Evolutionary conservation across 2,797 vertebrate species (phyloP), one percentile per base, ranked within the genome.

Genomic region (Babyrousa celebensis): DNA sequence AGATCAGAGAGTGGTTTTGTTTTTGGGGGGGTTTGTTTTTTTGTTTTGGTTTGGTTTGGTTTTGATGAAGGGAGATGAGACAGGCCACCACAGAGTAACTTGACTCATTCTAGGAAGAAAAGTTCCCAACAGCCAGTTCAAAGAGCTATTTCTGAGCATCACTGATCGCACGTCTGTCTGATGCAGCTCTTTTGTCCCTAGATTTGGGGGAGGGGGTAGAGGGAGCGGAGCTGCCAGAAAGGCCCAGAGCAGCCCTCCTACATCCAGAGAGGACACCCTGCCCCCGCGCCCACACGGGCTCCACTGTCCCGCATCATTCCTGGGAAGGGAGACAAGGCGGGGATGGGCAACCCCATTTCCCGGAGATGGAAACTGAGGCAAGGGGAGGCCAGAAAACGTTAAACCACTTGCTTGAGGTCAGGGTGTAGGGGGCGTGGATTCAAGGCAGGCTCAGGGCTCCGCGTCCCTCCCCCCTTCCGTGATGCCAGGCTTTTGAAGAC

Each of bases 281-380:
- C 14, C 52, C 36, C 29, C 12, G 1, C 0, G 5, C 18, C 48
- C 9, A 1, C 1, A 36, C 1, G 5, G 43, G 14, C 10, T 14
- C 32, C 40, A 2, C 23, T 12, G 25, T 52, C 54, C 79, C 89
- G 36, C 6, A 72, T 14, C 17, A 54, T 43, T 84, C 36, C 36
- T 8, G 25, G 74, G 83, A 92, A 43, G 52, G 62, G 0, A 48
- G 36, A n/a, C 62, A n/a, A 71, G 68, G 68, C 68, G 78, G n/a
- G 18, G 29, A 52, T 12, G 56, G 23, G 21, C n/a, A 74, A 75
- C 27, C 87, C 40, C 65, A 43, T 71, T 72, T 80, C 68, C 48
- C 23, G 67, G 70, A 82, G 43, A 62, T 77, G 70, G 67, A 95
- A 94, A 87, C 25, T 36, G 62, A 75, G 21, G 60, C 4, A 36